Conservation (phyloP, 1,140 invertebrate species). For the Stegodyphus mimosarum region DNA sequence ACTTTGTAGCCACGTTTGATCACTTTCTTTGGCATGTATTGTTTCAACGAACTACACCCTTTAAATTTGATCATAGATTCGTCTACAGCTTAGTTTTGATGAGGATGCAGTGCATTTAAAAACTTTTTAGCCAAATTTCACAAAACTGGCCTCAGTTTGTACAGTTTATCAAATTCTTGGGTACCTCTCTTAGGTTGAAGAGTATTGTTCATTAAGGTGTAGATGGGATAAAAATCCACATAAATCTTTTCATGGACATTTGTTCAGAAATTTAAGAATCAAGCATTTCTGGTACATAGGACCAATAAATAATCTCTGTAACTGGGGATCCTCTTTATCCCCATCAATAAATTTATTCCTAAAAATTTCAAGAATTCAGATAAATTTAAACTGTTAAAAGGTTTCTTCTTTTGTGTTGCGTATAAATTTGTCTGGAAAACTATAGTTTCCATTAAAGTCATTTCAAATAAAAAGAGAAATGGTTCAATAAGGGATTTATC, state of each 20-base stretch:
- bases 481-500: too few relatives aligned
- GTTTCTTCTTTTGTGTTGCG: neutral
- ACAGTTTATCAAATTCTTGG: neutral
- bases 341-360: neutral
- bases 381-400: neutral
- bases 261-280: neutral
- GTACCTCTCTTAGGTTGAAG: constrained; percentile 1
- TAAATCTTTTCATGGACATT: neutral
- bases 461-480: too few relatives aligned
- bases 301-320: constrained; percentile 1
- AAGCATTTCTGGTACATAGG: neutral
- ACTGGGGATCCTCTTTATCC: neutral
- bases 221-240: neutral
- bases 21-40: constrained; percentile 28
- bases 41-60: constrained; percentile 1
- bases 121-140: neutral
- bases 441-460: neutral
- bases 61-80: constrained; percentile 18
- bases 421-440: constrained; percentile 5
- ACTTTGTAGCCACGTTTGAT: constrained; percentile 8
- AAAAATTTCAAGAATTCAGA: neutral
- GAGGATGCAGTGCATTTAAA: neutral
- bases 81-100: neutral
- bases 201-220: neutral
- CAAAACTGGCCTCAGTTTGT: neutral